These are phyloP conservation scores for Hecatera dysodea DNA, from an alignment of 2,888 invertebrate species.

Conservation along the genomic window DNA sequence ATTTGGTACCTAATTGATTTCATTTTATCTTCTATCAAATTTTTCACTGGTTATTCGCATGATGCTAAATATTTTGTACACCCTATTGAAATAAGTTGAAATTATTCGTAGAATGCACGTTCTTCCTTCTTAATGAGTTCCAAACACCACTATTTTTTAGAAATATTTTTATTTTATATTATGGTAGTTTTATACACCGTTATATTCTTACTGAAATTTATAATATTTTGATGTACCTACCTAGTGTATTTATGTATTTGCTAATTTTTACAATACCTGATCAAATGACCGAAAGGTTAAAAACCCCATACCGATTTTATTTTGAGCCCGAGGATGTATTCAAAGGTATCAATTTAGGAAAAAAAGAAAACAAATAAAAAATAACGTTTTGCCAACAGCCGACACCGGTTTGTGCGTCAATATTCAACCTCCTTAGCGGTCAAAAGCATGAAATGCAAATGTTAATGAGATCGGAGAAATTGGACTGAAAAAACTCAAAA, in stretches of 20 bases:
- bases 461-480: conserved; percentile 32
- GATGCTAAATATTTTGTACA: not conserved
- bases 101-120: not conserved
- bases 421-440: conserved; percentile 38
- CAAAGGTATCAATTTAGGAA: not conserved
- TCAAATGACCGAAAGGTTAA: not conserved
- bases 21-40: no score
- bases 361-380: not conserved
- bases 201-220: not conserved
- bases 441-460: conserved; percentile 34
- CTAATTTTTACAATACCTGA: not conserved
- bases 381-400: not conserved
- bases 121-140: not conserved
- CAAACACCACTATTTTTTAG: not conserved
- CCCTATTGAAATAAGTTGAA: not conserved
- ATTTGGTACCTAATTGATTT: not conserved
- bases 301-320: not conserved
- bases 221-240: not conserved
- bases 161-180: not conserved
- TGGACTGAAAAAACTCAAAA: conserved; percentile 11
- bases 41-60: not conserved
- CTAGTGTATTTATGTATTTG: not conserved
- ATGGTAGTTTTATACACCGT: not conserved
- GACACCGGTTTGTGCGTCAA: conserved; percentile 36
- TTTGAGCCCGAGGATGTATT: not conserved